Conservation (phyloP, 2,797 vertebrate species). For the Enteromius anoplus region DNA sequence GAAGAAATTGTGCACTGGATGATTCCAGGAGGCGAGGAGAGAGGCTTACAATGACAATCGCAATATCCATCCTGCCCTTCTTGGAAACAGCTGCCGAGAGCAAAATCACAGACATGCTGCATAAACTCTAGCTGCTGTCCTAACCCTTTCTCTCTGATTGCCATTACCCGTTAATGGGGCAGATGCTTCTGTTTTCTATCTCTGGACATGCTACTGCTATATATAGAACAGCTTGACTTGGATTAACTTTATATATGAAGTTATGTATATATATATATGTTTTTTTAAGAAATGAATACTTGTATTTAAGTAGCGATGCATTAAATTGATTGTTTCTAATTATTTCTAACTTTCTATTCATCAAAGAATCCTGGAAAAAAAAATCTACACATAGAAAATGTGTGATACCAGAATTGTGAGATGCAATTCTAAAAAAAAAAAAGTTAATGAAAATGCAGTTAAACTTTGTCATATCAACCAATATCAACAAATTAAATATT, state of each 20-base stretch:
- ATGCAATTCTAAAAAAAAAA: no score
- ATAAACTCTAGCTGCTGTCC: slow-evolving; percentile 7
- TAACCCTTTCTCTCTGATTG: neutral
- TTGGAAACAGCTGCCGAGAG: neutral
- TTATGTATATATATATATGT: neutral
- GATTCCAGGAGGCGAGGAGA: slow-evolving; percentile 20
- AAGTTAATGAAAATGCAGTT: neutral
- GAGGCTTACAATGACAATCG: slow-evolving; percentile 7
- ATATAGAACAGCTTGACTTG: neutral
- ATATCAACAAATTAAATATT: neutral
- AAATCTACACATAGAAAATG: neutral
- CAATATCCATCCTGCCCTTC: slow-evolving; percentile 19
- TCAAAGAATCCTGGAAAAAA: neutral
- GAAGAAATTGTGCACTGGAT: slow-evolving; percentile 37
- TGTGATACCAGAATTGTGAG: no score
- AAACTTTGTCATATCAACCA: neutral
- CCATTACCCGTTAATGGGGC: neutral
- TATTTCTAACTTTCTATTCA: neutral
- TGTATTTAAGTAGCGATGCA: neutral
- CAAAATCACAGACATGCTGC: neutral
- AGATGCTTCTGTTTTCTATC: neutral
- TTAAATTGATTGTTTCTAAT: neutral
- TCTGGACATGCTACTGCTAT: neutral
- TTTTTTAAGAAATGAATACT: neutral
- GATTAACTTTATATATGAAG: neutral